Percentiles rank a stretch among this genome's conserved stretches.
These are phyloP conservation scores for Tauraco erythrolophus DNA, from an alignment of 2,113 vertebrate species.

Conservation along the genomic window DNA sequence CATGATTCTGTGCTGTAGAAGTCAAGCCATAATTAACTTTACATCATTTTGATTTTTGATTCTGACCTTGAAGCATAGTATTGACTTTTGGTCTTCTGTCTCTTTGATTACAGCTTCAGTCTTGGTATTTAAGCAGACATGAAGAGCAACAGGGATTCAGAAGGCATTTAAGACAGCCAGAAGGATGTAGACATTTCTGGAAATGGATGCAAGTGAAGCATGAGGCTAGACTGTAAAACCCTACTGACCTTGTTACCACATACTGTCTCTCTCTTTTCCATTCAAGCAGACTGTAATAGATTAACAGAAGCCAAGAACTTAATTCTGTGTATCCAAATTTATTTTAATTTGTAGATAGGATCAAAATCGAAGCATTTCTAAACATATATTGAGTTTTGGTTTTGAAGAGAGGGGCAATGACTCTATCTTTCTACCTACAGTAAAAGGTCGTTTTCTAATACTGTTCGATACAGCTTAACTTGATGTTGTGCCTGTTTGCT, in stretches of 20 bases:
- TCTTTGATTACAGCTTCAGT: neutral
- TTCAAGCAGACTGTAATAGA: neutral
- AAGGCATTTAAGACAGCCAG: constrained; percentile 43
- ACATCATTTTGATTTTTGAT: constrained; percentile 16
- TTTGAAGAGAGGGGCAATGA: neutral
- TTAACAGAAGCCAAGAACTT: neutral
- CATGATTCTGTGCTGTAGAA: neutral
- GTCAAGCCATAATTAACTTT: constrained; percentile 33
- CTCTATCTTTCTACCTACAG: neutral
- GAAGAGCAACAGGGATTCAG: constrained; percentile 29
- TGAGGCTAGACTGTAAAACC: constrained; percentile 6
- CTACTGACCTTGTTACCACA: neutral
- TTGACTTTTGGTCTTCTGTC: constrained; percentile 36
- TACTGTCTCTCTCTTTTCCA: neutral
- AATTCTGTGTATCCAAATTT: neutral
- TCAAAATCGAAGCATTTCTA: neutral
- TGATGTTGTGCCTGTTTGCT: neutral
- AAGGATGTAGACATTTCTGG: constrained; percentile 53
- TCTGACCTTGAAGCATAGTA: neutral
- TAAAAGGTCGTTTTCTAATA: neutral
- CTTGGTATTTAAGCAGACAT: constrained; percentile 42
- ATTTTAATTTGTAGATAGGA: neutral
- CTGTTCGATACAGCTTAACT: neutral
- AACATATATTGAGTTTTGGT: neutral
- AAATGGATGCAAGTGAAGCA: constrained; percentile 49